These are phyloP conservation scores for Hyles lineata DNA, from an alignment of 2,888 invertebrate genomes.

Conservation along the genomic window DNA sequence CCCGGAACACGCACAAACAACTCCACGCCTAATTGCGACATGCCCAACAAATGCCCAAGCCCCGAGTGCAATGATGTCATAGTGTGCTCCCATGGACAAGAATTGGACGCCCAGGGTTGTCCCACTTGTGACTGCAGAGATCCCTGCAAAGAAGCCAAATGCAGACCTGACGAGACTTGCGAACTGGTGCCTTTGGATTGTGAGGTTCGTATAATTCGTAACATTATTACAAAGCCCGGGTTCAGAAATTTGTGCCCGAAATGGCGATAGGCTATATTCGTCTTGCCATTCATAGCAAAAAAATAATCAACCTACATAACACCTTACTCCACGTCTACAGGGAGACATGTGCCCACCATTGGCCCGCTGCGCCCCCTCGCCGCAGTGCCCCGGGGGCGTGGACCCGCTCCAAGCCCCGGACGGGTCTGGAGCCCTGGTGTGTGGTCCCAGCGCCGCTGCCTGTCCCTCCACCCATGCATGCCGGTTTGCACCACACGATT, in stretches of 20 bases:
- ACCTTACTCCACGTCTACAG: constrained; percentile 43
- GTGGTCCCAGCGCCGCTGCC: constrained; percentile 90
- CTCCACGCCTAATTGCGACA: constrained; percentile 79
- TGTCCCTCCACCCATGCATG: constrained; percentile 95
- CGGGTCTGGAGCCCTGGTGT: constrained; percentile 83
- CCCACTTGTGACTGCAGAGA: constrained; percentile 90
- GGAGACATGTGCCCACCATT: constrained; percentile 90
- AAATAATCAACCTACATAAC: neutral
- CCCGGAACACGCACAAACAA: constrained; percentile 88
- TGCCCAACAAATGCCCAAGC: constrained; percentile 63
- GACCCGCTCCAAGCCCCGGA: constrained; percentile 75
- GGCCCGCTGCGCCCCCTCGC: constrained; percentile 90
- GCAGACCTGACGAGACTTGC: constrained; percentile 86
- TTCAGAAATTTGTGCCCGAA: too few relatives aligned
- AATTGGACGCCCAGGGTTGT: constrained; percentile 86
- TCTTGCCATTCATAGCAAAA: too few relatives aligned
- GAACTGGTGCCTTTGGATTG: constrained; percentile 77
- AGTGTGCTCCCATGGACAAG: constrained; percentile 67
- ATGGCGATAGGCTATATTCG: too few relatives aligned
- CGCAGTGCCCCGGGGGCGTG: constrained; percentile 67
- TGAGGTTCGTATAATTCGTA: constrained; percentile 56
- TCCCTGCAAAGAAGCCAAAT: constrained; percentile 90
- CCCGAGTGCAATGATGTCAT: constrained; percentile 61
- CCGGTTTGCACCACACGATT: constrained; percentile 91
- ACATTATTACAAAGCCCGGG: too few relatives aligned